phyloP scores from a whole-genome alignment of 2,113 vertebrate species.

The Corydoras sp. region DNA sequence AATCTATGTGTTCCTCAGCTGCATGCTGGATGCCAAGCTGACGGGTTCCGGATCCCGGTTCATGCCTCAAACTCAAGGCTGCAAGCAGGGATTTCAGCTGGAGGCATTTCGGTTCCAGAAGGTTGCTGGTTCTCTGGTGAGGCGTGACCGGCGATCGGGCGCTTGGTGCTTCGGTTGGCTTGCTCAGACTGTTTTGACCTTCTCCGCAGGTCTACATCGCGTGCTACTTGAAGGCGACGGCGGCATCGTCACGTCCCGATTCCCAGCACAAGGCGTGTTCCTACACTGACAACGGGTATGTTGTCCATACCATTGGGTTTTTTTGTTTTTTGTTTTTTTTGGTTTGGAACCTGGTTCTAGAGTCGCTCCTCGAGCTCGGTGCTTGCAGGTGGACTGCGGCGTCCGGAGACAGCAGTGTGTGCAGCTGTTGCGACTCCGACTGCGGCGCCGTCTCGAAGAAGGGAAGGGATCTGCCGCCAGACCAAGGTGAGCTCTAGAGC shows the following conservation, averaged over 20 bases:
- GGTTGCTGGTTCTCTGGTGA: slow-evolving; percentile 47
- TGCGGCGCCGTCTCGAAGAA: slow-evolving; percentile 8
- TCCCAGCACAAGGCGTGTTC: slow-evolving; percentile 37
- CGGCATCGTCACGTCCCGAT: slow-evolving; percentile 3
- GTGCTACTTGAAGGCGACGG: slow-evolving; percentile 29
- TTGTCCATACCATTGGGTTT: neutral
- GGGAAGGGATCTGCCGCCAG: neutral
- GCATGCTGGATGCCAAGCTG: slow-evolving; percentile 56
- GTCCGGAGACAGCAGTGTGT: slow-evolving; percentile 23
- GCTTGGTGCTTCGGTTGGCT: neutral
- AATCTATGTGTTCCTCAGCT: slow-evolving; percentile 42
- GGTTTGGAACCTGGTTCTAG: neutral
- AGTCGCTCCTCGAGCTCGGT: neutral
- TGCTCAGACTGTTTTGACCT: neutral
- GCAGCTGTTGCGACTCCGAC: slow-evolving; percentile 31
- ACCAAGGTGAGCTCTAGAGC: neutral
- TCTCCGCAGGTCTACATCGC: slow-evolving; percentile 36
- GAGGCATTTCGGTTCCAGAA: slow-evolving; percentile 56
- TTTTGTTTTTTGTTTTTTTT: too few relatives aligned
- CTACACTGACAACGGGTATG: slow-evolving; percentile 13
- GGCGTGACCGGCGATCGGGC: too few relatives aligned
- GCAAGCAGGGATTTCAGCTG: slow-evolving; percentile 59
- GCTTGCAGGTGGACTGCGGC: slow-evolving; percentile 34
- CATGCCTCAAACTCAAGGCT: slow-evolving; percentile 47
- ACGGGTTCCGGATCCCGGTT: slow-evolving; percentile 57